Percentiles rank a stretch among this genome's conserved stretches.
Conservation (phyloP, 2,113 vertebrate genomes). For the Calyptommatus sinebrachiatus region DNA sequence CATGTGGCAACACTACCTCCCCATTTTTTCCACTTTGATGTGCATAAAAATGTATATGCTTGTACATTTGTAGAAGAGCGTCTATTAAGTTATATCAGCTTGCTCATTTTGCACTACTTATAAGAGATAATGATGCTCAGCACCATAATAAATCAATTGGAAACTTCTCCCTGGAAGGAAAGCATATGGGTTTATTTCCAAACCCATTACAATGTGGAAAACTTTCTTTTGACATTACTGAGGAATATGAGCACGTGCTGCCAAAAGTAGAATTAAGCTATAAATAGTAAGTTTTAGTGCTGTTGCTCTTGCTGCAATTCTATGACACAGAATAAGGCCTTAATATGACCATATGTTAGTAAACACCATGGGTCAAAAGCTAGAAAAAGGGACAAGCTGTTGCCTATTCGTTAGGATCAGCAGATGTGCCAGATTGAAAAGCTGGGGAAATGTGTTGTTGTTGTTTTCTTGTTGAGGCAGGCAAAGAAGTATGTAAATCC, state of each 20-base stretch:
- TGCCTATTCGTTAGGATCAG: not conserved
- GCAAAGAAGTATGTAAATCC: not conserved
- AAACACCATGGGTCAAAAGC: not conserved
- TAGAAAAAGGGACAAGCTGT: slow-evolving; percentile 15
- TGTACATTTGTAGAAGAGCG: not conserved
- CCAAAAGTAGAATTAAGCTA: not conserved
- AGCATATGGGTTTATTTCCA: not conserved
- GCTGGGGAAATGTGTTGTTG: not conserved
- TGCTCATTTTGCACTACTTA: not conserved
- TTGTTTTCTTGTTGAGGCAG: slow-evolving; percentile 9
- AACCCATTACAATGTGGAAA: slow-evolving; percentile 6
- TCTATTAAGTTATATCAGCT: not conserved
- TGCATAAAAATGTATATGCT: not conserved
- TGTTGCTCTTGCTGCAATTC: not conserved
- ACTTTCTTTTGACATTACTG: not conserved
- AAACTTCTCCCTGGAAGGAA: not conserved
- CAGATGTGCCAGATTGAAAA: not conserved
- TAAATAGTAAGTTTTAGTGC: slow-evolving; percentile 8
- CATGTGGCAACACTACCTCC: no score
- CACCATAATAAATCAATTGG: not conserved
- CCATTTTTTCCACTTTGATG: not conserved
- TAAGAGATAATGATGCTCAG: slow-evolving; percentile 9
- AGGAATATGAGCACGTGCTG: not conserved
- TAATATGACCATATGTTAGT: slow-evolving; percentile 19
- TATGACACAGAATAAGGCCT: not conserved